Evolutionary conservation across 2,888 invertebrate species (phyloP).

Genomic region (Cremastinae sp.): DNA sequence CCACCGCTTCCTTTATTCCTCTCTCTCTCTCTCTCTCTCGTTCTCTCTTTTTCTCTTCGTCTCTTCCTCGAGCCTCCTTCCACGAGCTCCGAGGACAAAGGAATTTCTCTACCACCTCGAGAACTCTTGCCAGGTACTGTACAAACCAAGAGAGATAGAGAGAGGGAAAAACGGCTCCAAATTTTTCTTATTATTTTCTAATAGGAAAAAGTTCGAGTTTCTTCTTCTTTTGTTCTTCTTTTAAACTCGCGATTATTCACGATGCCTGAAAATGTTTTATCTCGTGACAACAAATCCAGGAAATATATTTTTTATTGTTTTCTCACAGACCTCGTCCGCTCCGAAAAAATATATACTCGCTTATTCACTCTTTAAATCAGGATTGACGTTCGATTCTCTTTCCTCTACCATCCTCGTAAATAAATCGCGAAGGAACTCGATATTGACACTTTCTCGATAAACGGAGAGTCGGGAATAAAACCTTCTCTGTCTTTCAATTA

Average conservation of each 20-base stretch:
- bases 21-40: conserved; percentile 39
- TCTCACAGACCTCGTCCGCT: too few species aligned
- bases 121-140: conserved; percentile 50
- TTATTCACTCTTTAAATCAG: too few species aligned
- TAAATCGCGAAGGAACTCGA: too few species aligned
- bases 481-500: not conserved
- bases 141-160: conserved; percentile 1
- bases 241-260: not conserved
- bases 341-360: too few species aligned
- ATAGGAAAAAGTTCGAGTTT: conserved; percentile 25
- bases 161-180: conserved; percentile 7
- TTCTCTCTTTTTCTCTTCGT: conserved; percentile 37
- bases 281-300: too few species aligned
- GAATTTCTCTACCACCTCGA: conserved; percentile 72
- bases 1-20: conserved; percentile 47
- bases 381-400: not conserved
- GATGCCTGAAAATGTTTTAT: too few species aligned
- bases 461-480: not conserved
- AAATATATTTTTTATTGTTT: not conserved
- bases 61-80: conserved; percentile 38
- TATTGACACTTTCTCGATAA: not conserved
- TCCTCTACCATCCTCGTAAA: too few species aligned
- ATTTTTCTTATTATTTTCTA: conserved; percentile 19
- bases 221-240: not conserved
- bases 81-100: conserved; percentile 72